A percentile compares a stretch with the other conserved stretches of the same genome.
These are phyloP conservation scores for Carterocephalus palaemon DNA, from an alignment of 2,888 invertebrate genomes.

Conservation along the genomic window DNA sequence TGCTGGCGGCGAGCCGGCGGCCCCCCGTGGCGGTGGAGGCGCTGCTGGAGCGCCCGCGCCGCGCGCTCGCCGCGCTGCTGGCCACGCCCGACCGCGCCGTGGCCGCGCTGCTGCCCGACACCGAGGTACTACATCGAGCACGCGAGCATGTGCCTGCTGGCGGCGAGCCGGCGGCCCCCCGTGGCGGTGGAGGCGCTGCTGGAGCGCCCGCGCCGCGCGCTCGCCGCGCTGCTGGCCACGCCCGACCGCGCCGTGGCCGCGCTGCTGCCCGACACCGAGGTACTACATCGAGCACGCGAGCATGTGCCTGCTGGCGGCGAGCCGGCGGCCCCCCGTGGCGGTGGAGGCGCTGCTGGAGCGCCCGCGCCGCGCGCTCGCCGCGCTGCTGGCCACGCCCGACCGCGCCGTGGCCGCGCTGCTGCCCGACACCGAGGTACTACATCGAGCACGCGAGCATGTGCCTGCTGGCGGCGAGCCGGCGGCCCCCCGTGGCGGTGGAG, in stretches of 20 bases:
- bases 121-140: conserved; percentile 84
- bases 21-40: conserved; percentile 50
- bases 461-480: too few relatives aligned
- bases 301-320: conserved; percentile 86
- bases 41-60: conserved; percentile 87
- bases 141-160: conserved; percentile 88
- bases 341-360: conserved; percentile 80
- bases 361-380: conserved; percentile 88
- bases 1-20: conserved; percentile 85
- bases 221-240: conserved; percentile 80
- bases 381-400: conserved; percentile 71
- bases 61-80: conserved; percentile 84
- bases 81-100: conserved; percentile 78
- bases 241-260: conserved; percentile 81
- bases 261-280: conserved; percentile 38
- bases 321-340: conserved; percentile 76
- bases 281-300: conserved; percentile 90
- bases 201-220: conserved; percentile 85
- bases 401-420: conserved; percentile 79
- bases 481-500: too few relatives aligned
- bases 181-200: conserved; percentile 75
- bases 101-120: conserved; percentile 58
- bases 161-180: conserved; percentile 82
- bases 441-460: too few relatives aligned
- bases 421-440: conserved; percentile 30